A percentile compares a stretch with the other conserved stretches of the same genome.
These are phyloP conservation scores for Chorisops tibialis DNA, from an alignment of 2,888 invertebrate genomes.

Conservation along the genomic window DNA sequence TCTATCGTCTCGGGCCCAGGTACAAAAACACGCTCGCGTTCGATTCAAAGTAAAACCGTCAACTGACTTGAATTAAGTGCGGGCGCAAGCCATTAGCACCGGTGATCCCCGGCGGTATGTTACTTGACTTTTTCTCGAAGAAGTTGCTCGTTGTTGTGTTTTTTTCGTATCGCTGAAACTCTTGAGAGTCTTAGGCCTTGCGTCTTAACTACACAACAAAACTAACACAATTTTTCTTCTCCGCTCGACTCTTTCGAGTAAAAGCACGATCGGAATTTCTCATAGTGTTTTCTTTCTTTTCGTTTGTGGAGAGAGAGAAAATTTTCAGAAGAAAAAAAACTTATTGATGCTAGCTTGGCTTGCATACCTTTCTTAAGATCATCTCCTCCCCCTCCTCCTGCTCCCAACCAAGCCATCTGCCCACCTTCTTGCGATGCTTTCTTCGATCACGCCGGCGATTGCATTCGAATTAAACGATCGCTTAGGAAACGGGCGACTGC, in stretches of 20 bases:
- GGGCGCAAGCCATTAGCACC: constrained; percentile 17
- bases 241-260: too few species aligned
- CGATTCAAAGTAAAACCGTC: constrained; percentile 16
- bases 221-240: too few species aligned
- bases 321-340: too few species aligned
- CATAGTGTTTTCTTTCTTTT: too few species aligned
- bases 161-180: too few species aligned
- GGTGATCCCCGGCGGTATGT: neutral
- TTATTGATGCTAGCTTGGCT: too few species aligned
- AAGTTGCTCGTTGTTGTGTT: too few species aligned
- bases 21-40: neutral
- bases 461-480: neutral
- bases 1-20: neutral
- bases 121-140: neutral
- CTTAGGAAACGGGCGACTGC: neutral
- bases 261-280: too few species aligned
- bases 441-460: neutral
- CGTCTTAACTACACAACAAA: too few species aligned
- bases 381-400: neutral
- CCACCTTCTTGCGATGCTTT: neutral
- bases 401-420: neutral
- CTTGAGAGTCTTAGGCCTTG: too few species aligned
- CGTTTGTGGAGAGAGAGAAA: too few species aligned
- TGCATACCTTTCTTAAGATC: neutral
- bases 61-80: constrained; percentile 21